phyloP scores from a whole-genome alignment of 2,888 invertebrate species.

The Ommatoiulus sabulosus region DNA sequence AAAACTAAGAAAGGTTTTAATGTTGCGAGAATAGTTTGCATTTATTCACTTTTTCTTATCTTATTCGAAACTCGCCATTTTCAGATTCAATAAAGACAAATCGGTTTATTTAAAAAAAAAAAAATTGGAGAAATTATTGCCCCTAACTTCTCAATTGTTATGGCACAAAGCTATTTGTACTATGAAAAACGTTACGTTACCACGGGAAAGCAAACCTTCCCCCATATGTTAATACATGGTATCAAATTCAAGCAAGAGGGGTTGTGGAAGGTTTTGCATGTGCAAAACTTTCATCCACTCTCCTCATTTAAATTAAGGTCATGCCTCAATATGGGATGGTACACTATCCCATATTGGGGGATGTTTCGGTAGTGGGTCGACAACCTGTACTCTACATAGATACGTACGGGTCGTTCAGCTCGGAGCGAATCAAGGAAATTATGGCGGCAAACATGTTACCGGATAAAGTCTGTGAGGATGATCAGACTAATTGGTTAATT shows the following conservation, averaged over 20 bases:
- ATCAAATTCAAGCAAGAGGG: too few species aligned
- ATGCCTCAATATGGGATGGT: too few species aligned
- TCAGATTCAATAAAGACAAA: not conserved
- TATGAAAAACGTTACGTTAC: not conserved
- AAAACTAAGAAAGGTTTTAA: not conserved
- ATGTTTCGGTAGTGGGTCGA: not conserved
- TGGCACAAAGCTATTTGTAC: constrained; percentile 32
- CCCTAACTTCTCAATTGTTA: constrained; percentile 23
- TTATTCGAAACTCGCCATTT: not conserved
- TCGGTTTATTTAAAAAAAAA: not conserved
- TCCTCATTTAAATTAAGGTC: too few species aligned
- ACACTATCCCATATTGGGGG: too few species aligned
- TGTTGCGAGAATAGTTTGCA: not conserved
- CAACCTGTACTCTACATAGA: constrained; percentile 52
- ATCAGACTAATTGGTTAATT: too few species aligned
- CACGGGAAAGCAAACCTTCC: too few species aligned
- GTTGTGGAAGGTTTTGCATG: too few species aligned
- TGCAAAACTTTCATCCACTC: too few species aligned
- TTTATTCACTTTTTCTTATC: not conserved
- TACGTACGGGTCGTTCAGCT: constrained; percentile 51
- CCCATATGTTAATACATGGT: too few species aligned
- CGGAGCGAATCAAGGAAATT: constrained; percentile 51
- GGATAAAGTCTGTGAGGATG: constrained; percentile 9
- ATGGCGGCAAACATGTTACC: not conserved
- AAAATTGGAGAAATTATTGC: not conserved